Evolutionary conservation across 2,113 vertebrate species (phyloP).

Genomic region (Serinus canaria): DNA sequence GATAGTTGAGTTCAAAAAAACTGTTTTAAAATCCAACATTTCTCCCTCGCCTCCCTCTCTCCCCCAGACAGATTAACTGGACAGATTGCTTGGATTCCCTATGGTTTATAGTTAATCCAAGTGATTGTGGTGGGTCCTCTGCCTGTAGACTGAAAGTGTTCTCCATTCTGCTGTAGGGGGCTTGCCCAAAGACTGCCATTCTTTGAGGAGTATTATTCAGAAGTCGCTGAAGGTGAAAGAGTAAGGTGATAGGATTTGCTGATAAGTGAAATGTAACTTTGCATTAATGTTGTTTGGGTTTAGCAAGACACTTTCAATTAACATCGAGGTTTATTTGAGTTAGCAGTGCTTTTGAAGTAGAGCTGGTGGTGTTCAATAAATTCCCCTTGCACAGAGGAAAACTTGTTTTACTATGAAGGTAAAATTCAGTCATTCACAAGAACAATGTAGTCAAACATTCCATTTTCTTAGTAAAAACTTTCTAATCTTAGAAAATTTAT

Average conservation of each 20-base stretch:
- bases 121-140: background rate
- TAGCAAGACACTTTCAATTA: slow-evolving; percentile 4
- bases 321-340: background rate
- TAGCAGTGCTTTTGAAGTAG: background rate
- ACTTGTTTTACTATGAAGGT: background rate
- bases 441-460: background rate
- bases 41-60: fast-evolving
- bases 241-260: background rate
- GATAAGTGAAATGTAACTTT: background rate
- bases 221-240: background rate
- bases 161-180: background rate
- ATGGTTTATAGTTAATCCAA: background rate
- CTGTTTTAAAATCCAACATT: background rate
- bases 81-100: background rate
- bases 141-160: background rate
- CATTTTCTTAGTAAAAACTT: background rate
- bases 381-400: background rate
- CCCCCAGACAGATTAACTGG: background rate
- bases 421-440: background rate
- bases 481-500: background rate
- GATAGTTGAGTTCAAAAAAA: background rate
- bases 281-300: background rate
- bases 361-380: background rate
- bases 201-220: background rate
- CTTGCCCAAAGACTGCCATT: background rate